phyloP scores from a whole-genome alignment of 2,888 invertebrate species.

The Conchocele bisecta region DNA sequence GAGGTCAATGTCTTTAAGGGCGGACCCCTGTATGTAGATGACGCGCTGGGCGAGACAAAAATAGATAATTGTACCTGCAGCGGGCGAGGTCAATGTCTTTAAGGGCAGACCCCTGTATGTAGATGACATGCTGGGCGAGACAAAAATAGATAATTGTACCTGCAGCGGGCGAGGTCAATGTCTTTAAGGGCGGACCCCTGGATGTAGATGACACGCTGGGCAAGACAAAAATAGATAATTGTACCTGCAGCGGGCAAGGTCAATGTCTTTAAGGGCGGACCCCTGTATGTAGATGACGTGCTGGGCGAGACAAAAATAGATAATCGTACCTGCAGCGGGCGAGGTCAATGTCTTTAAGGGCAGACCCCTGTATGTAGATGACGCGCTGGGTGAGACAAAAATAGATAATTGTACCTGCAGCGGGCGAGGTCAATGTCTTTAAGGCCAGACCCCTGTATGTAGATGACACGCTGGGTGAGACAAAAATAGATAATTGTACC shows the following conservation, averaged over 20 bases:
- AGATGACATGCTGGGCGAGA: too few relatives aligned
- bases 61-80: too few relatives aligned
- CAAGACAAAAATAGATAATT: too few relatives aligned
- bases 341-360: conserved; percentile 97
- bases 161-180: conserved; percentile 95
- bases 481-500: too few relatives aligned
- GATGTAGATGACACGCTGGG: conserved; percentile 97
- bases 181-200: conserved; percentile 98
- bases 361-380: conserved; percentile 98
- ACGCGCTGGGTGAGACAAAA: conserved; percentile 98
- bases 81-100: too few relatives aligned
- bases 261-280: conserved; percentile 97
- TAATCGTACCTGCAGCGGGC: conserved; percentile 92
- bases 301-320: conserved; percentile 89
- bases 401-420: too few relatives aligned
- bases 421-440: too few relatives aligned
- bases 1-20: conserved; percentile 97
- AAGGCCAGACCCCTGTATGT: too few relatives aligned
- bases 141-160: too few relatives aligned
- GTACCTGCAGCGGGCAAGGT: conserved; percentile 92
- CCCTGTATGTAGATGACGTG: conserved; percentile 98
- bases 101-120: too few relatives aligned
- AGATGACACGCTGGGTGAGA: too few relatives aligned
- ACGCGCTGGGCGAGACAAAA: conserved; percentile 98
- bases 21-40: conserved; percentile 98